A percentile compares a stretch with the other conserved stretches of the same genome.
Conservation (phyloP, 2,888 invertebrate genomes). For the Phengaris arion region DNA sequence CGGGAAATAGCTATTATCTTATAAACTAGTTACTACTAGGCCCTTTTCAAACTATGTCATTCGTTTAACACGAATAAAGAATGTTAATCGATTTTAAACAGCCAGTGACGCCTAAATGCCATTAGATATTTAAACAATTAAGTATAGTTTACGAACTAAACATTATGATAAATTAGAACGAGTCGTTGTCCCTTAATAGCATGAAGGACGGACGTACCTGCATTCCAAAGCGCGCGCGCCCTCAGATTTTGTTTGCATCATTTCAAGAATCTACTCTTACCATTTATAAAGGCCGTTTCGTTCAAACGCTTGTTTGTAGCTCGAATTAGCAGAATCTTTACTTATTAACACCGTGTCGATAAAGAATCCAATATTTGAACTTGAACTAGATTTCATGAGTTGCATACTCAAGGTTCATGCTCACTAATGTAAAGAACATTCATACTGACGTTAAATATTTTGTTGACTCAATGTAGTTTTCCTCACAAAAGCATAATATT, state of each 20-base stretch:
- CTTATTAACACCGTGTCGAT: slow-evolving; percentile 8
- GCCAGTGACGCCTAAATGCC: slow-evolving; percentile 31
- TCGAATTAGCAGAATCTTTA: not conserved
- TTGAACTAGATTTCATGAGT: slow-evolving; percentile 7
- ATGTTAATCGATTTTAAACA: slow-evolving; percentile 18
- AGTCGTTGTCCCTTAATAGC: slow-evolving; percentile 64
- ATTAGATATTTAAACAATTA: slow-evolving; percentile 47
- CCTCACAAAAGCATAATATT: not conserved
- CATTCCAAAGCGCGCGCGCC: slow-evolving; percentile 50
- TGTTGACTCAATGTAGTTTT: slow-evolving; percentile 5
- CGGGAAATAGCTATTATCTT: too few relatives aligned
- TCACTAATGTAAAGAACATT: slow-evolving; percentile 1
- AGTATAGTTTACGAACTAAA: slow-evolving; percentile 58
- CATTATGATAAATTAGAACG: slow-evolving; percentile 60
- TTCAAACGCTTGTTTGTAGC: slow-evolving; percentile 12
- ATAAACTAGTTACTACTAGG: too few relatives aligned
- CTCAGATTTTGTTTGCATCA: slow-evolving; percentile 37
- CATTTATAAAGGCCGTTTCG: slow-evolving; percentile 22
- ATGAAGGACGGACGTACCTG: slow-evolving; percentile 63
- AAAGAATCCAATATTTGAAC: slow-evolving; percentile 14
- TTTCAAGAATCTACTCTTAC: slow-evolving; percentile 6
- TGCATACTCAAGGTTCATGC: not conserved
- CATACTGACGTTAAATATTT: not conserved
- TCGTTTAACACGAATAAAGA: slow-evolving; percentile 6
- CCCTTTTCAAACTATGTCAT: not conserved